Evolutionary conservation across 2,113 vertebrate genomes (phyloP).

Genomic region (Aegotheles bennettii): DNA sequence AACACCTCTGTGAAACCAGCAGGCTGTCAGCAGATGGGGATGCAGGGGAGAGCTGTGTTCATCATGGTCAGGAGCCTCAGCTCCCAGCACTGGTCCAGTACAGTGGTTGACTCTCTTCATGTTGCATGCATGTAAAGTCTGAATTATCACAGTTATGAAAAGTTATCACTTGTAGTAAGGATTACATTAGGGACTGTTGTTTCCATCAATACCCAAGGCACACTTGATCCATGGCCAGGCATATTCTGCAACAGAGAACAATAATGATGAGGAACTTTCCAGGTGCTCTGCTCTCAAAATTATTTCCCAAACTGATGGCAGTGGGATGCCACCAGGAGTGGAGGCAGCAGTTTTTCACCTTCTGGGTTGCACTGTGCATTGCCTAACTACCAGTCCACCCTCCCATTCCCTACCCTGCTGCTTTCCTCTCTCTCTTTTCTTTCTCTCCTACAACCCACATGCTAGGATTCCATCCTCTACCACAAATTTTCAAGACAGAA

Average conservation of each 20-base stretch:
- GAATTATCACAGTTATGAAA: background rate
- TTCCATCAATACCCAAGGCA: constrained; percentile 66
- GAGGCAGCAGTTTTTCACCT: background rate
- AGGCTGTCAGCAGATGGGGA: background rate
- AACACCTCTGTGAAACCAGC: background rate
- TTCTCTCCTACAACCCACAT: background rate
- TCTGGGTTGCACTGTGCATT: fast-evolving
- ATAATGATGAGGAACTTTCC: background rate
- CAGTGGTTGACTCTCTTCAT: background rate
- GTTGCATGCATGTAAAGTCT: background rate
- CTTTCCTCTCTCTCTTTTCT: background rate
- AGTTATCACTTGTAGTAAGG: background rate
- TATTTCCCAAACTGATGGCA: background rate
- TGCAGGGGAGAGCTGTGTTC: background rate
- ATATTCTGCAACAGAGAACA: constrained; percentile 67
- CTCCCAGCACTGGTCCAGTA: background rate
- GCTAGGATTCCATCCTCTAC: background rate
- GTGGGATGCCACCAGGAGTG: background rate
- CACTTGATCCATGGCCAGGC: constrained; percentile 69
- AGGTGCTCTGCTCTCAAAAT: background rate
- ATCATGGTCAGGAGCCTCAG: background rate
- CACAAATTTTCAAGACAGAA: background rate
- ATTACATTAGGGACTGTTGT: background rate
- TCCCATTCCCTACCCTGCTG: background rate
- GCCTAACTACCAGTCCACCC: background rate